These are phyloP conservation scores for Nyctalus aviator DNA, from an alignment of 2,797 vertebrate species.

Conservation along the genomic window DNA sequence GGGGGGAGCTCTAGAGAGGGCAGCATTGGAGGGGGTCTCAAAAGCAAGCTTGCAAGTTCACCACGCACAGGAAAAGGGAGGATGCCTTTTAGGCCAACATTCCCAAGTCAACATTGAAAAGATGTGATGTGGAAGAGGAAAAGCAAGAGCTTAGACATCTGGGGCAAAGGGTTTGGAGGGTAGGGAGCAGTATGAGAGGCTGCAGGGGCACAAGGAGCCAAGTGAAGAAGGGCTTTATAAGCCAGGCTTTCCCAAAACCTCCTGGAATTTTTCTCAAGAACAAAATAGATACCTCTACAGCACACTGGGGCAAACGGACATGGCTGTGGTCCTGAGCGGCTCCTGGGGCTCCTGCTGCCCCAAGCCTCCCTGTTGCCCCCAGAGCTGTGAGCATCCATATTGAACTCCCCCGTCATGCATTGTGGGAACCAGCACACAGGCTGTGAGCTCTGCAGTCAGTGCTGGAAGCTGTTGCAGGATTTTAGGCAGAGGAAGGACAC, in stretches of 20 bases:
- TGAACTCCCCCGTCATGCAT: neutral
- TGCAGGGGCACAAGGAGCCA: neutral
- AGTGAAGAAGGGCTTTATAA: neutral
- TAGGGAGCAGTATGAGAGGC: neutral
- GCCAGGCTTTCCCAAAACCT: neutral
- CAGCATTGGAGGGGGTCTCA: neutral
- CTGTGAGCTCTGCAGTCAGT: neutral
- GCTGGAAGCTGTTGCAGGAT: neutral
- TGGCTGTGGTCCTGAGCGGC: neutral
- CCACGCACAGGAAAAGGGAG: neutral
- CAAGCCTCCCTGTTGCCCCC: neutral
- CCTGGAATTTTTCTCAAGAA: neutral
- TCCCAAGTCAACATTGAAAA: neutral
- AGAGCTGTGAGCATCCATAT: neutral
- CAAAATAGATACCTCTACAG: neutral
- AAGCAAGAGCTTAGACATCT: neutral
- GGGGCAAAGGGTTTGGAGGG: neutral
- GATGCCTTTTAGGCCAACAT: neutral
- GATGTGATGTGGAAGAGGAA: neutral
- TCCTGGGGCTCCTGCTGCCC: neutral
- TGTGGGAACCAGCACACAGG: neutral
- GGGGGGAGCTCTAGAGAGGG: neutral
- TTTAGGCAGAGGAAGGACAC: neutral
- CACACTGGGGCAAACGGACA: neutral
- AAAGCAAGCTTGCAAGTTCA: neutral